These are phyloP conservation scores for Euplagia quadripunctaria DNA, from an alignment of 2,888 invertebrate species.

Conservation along the genomic window DNA sequence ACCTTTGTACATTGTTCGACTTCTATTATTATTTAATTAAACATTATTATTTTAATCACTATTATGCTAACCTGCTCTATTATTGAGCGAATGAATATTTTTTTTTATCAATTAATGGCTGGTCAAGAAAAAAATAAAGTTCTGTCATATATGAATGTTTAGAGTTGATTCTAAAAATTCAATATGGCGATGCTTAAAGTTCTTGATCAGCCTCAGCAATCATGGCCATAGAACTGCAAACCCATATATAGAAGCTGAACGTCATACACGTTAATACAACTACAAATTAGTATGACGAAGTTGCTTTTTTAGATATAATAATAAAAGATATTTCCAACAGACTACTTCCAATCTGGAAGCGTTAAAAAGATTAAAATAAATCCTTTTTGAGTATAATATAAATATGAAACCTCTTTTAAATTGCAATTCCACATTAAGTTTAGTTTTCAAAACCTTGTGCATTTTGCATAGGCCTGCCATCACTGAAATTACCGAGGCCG, in stretches of 20 bases:
- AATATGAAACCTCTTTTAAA: not conserved
- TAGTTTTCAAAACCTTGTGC: not conserved
- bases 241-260: not conserved
- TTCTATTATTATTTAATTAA: slow-evolving; percentile 32
- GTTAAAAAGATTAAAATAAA: not conserved
- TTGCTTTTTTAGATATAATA: not conserved
- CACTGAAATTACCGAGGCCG: too few species aligned
- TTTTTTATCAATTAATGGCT: not conserved
- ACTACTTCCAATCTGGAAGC: too few species aligned
- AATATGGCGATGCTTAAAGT: not conserved
- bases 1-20: slow-evolving; percentile 60
- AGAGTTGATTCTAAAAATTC: slow-evolving; percentile 15
- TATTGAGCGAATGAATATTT: slow-evolving; percentile 17
- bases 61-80: slow-evolving; percentile 19
- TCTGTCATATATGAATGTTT: slow-evolving; percentile 4
- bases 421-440: not conserved
- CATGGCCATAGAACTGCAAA: slow-evolving; percentile 7
- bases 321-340: not conserved
- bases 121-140: not conserved
- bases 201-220: not conserved
- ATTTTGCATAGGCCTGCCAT: too few species aligned
- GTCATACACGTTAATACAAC: not conserved
- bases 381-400: not conserved
- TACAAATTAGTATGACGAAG: too few species aligned
- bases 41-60: slow-evolving; percentile 23